Evolutionary conservation across 1,140 invertebrate genomes (phyloP).

Genomic region (Cardiocondyla obscurior): DNA sequence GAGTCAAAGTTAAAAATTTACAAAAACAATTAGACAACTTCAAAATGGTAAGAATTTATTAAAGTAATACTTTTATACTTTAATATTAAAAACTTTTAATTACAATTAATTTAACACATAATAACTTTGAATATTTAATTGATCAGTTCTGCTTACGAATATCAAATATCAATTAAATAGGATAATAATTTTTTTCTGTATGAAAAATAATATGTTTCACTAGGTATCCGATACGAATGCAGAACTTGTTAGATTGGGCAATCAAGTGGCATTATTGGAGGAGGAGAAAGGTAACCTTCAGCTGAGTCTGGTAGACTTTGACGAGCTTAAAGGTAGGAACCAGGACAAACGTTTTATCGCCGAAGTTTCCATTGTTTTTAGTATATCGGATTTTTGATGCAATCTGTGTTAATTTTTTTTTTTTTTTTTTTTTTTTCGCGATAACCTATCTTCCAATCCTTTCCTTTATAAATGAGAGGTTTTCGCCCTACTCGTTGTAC

Average conservation of each 20-base stretch:
- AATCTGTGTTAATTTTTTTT: slow-evolving; percentile 57
- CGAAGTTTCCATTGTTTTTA: slow-evolving; percentile 62
- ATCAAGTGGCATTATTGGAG: slow-evolving; percentile 92
- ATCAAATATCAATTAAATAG: slow-evolving; percentile 11
- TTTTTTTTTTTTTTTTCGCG: slow-evolving; percentile 50
- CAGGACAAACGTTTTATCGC: slow-evolving; percentile 73
- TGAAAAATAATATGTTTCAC: slow-evolving; percentile 52
- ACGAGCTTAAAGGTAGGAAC: slow-evolving; percentile 89
- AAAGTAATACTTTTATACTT: not conserved
- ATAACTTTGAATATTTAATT: slow-evolving; percentile 8
- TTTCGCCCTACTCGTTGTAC: slow-evolving; percentile 57
- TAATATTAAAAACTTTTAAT: not conserved
- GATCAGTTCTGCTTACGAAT: not conserved
- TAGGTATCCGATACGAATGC: slow-evolving; percentile 87
- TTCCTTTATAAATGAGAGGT: slow-evolving; percentile 37
- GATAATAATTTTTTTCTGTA: not conserved
- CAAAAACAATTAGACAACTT: slow-evolving; percentile 92
- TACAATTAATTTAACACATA: not conserved
- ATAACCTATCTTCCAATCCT: slow-evolving; percentile 46
- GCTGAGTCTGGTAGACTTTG: slow-evolving; percentile 92
- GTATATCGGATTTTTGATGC: slow-evolving; percentile 61
- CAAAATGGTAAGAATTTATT: slow-evolving; percentile 85
- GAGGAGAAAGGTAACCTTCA: slow-evolving; percentile 96
- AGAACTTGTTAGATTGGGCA: slow-evolving; percentile 89
- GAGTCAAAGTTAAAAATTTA: slow-evolving; percentile 91